Conservation (phyloP, 2,797 vertebrate genomes). For the Iguana delicatissima region DNA sequence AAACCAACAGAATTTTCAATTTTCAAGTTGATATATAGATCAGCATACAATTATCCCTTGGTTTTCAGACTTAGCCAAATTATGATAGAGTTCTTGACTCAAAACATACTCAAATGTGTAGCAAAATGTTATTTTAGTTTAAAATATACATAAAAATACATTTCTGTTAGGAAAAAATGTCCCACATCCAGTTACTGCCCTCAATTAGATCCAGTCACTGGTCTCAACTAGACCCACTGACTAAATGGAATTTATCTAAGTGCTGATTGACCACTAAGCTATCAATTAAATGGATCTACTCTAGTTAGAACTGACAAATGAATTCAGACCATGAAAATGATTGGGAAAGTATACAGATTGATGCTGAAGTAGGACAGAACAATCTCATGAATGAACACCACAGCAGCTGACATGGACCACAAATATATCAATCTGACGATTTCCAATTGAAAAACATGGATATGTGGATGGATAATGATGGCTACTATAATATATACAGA, state of each 20-base stretch:
- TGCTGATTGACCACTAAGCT: too few species aligned
- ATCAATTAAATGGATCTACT: too few species aligned
- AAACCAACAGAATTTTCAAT: too few species aligned
- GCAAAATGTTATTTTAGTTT: neutral
- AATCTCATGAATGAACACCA: neutral
- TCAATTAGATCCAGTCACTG: too few species aligned
- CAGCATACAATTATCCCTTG: too few species aligned
- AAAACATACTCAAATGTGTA: neutral
- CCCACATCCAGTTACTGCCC: too few species aligned
- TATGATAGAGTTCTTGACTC: neutral
- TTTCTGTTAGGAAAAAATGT: neutral
- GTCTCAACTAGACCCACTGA: too few species aligned
- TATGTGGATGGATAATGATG: neutral
- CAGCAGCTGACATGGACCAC: neutral
- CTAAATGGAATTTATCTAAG: too few species aligned
- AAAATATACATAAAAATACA: neutral
- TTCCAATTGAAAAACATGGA: neutral
- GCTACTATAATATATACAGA: neutral
- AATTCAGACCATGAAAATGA: too few species aligned
- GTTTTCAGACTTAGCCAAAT: too few species aligned
- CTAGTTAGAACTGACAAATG: too few species aligned
- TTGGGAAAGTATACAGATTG: neutral
- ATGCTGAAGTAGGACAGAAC: neutral
- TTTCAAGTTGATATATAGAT: too few species aligned
- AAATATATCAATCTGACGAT: neutral